phyloP scores from a whole-genome alignment of 2,113 vertebrate species.

The Poeciliopsis occidentalis region DNA sequence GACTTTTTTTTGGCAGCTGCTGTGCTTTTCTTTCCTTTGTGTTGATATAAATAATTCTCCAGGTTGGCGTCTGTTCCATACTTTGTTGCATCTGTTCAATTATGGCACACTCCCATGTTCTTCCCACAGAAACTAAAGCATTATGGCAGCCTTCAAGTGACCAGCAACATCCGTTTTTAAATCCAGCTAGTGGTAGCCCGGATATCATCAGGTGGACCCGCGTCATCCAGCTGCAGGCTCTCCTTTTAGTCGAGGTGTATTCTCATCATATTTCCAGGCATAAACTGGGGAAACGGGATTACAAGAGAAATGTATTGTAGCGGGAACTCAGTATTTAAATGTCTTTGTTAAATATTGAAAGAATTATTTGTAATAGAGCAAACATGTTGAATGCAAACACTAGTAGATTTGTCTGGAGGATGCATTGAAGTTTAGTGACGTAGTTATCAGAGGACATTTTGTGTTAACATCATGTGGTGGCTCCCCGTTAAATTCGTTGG shows the following conservation, averaged over 20 bases:
- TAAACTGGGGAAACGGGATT: constrained; percentile 22
- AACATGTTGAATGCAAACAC: constrained; percentile 61
- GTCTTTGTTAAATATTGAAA: constrained; percentile 74
- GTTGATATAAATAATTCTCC: constrained; percentile 47
- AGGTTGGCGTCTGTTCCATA: constrained; percentile 67
- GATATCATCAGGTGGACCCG: constrained; percentile 41
- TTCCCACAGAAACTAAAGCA: constrained; percentile 56
- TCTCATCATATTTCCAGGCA: constrained; percentile 48
- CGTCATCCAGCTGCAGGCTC: constrained; percentile 54
- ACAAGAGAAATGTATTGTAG: constrained; percentile 53
- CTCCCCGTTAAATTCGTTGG: constrained; percentile 9
- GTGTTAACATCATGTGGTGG: constrained; percentile 43
- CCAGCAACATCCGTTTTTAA: constrained; percentile 75
- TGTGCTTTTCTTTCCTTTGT: constrained; percentile 28
- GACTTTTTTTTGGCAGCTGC: constrained; percentile 31
- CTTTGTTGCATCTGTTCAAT: constrained; percentile 63
- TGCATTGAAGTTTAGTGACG: constrained; percentile 62
- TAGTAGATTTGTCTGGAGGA: constrained; percentile 61
- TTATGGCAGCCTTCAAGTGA: constrained; percentile 42
- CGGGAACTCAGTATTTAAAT: constrained; percentile 79
- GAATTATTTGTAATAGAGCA: constrained; percentile 75
- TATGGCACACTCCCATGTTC: constrained; percentile 47
- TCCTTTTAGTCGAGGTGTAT: constrained; percentile 57
- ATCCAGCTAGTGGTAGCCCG: constrained; percentile 50
- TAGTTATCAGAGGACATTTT: constrained; percentile 54